Evolutionary conservation across 2,888 invertebrate species (phyloP), one percentile per base, ranked within the genome.

Genomic region (Trypoxylon attenuatum): DNA sequence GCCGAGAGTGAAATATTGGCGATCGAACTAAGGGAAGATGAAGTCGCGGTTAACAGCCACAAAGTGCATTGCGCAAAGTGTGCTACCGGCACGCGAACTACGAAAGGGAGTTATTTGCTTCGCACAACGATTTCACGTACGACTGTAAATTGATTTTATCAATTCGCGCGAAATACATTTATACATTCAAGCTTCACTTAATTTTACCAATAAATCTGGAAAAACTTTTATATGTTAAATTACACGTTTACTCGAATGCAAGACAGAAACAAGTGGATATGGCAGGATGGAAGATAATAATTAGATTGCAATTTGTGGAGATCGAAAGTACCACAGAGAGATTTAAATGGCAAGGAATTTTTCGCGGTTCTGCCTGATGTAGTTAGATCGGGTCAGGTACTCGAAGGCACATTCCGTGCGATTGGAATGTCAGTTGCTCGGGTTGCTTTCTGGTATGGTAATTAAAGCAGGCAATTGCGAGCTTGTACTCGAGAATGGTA

Each of bases 11-110:
- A 16, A 21, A 29, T n/a, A 16, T 50, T 18, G 25, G 15, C n/a
- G 21, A n/a, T n/a, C n/a, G n/a, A n/a, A n/a, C n/a, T n/a, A 21
- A 25, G 41, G 15, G 1, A 8, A 6, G 38, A 29, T 6, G 38
- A 16, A 3, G 21, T 23, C 8, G 21, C 5, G 15, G 8, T 33
- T 8, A 21, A 29, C 50, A 42, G 63, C 50, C 23, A 43, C 25
- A 23, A 58, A 25, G 47, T 56, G 46, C 39, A 43, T 39, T 51
- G 29, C 47, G 45, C 25, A 29, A 42, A 43, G 47, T 27, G 47
- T 27, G 16, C 41, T 41, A n/a, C 27, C 42, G 16, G 63, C 49
- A 58, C 33, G 50, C 57, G 53, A 63, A 25, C 6, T 23, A 23
- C 16, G 41, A 29, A 62, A 65, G 42, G 51, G 39, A 52, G 49